Base-by-base conservation (phyloP, 2,888 invertebrate genomes). In the Amorpha juglandis region DNA sequence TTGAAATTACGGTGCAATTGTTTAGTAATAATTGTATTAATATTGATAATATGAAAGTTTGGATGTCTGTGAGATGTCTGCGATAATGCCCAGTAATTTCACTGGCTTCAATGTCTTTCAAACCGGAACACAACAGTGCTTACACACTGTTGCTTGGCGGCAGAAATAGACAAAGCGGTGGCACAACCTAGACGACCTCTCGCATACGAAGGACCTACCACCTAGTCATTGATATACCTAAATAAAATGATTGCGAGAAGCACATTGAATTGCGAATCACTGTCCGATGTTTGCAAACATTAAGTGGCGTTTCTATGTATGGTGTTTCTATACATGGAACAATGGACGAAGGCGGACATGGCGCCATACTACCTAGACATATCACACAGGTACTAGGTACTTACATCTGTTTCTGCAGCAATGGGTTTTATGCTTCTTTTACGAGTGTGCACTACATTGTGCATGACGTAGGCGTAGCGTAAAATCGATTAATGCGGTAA, bases 381-480 rank as follows among this genome's bases (percentile, higher is more conserved):
- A 35, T 35, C 35, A n/a, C n/a, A n/a, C n/a, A n/a, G n/a, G n/a
- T n/a, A n/a, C n/a, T n/a, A n/a, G n/a, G n/a, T n/a, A n/a, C n/a
- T n/a, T 45, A 52, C 58, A 42, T 42, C 42, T 58, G 58, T 42
- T 38, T 58, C 19, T 58, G 19, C 55, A 33, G 38, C 35, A 55
- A 38, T 58, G 14, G 14, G 16, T 58, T 58, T 58, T 38, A 58
- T 42, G 58, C 19, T 11, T n/a, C 6, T 58, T 58, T 58, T 58
- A 58, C 12, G 58, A 58, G 42, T 42, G 38, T 58, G 58, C 19
- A 58, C 19, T 42, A 58, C 42, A 42, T 58, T 42, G 42, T 58
- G 42, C 16, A 19, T 50, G 50, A 38, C 38, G 1, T 21, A 58
- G 58, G 42, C 58, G 38, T 58, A 12, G 14, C 33, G n/a, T 16